Evolutionary conservation across 2,888 invertebrate genomes (phyloP), one percentile per base, ranked within the genome.

Genomic region (Furcula furcula): DNA sequence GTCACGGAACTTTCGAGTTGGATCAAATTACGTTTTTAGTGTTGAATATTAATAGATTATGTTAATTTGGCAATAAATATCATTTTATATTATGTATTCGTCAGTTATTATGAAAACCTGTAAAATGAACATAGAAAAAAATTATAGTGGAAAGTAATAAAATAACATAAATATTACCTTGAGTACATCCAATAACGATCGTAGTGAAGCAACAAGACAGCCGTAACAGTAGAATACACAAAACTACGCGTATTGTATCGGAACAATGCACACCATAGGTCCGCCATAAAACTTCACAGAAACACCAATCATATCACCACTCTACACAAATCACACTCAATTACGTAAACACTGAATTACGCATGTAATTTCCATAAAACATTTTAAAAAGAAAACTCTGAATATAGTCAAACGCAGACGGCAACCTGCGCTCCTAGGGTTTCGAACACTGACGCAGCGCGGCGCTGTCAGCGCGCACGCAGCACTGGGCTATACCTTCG

Each of bases 381-480:
- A 26, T 14, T 7, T 18, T 1, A 1, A 27, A 14, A 27, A 18
- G 7, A 16, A 21, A 31, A 38, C 31, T 28, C 26, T 31, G 32
- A 14, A 7, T n/a, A n/a, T n/a, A n/a, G n/a, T n/a, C n/a, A n/a
- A n/a, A n/a, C n/a, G n/a, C n/a, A 55, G 55, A 58, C 57, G 54
- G 42, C 65, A 46, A 31, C 22, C 39, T 29, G 9, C 37, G 20
- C 34, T 9, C 21, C 27, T 50, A 37, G 45, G 67, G 48, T 72
- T 65, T 40, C 49, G 38, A 15, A 36, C 44, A 78, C 76, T 79
- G 67, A 65, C 71, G 68, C 68, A 40, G 27, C 40, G 63, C 49
- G 63, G 63, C 62, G 62, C 63, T 50, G 56, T 51, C 29, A 33
- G 32, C 39, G 55, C 52, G 53, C 46, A 38, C 49, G 48, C 60